A percentile compares a stretch with the other conserved stretches of the same genome.
phyloP scores from a whole-genome alignment of 2,113 vertebrate genomes.

The Sinosuthora webbiana region DNA sequence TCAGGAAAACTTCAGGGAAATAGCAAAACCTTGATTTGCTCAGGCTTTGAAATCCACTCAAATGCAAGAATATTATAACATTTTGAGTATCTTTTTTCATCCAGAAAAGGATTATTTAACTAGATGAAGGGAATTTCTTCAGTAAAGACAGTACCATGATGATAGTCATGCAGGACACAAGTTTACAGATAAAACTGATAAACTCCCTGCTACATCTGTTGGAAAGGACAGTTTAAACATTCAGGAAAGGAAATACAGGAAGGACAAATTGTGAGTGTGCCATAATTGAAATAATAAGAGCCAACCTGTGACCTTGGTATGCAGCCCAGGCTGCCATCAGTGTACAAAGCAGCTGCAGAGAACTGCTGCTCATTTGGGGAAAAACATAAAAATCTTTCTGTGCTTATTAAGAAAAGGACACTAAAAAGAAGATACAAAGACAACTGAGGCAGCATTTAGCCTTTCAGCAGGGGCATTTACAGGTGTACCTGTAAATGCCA shows the following conservation, averaged over 20 bases:
- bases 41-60: no score
- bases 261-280: not conserved
- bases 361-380: not conserved
- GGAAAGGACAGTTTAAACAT: not conserved
- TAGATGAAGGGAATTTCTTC: not conserved
- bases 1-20: not conserved
- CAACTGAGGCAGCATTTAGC: not conserved
- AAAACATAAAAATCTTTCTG: not conserved
- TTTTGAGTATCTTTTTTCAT: not conserved
- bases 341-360: not conserved
- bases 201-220: not conserved
- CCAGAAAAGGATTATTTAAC: not conserved
- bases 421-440: not conserved
- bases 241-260: not conserved
- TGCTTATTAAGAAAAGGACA: not conserved
- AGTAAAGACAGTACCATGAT: not conserved
- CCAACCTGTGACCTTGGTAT: not conserved
- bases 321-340: not conserved
- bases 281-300: not conserved
- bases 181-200: not conserved
- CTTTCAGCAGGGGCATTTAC: not conserved
- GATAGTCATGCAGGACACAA: not conserved
- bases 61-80: not conserved
- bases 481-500: not conserved
- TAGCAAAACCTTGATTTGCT: not conserved